Percentiles rank a stretch among this genome's conserved stretches.
phyloP scores from a whole-genome alignment of 2,113 vertebrate genomes.

The Pteronura brasiliensis region DNA sequence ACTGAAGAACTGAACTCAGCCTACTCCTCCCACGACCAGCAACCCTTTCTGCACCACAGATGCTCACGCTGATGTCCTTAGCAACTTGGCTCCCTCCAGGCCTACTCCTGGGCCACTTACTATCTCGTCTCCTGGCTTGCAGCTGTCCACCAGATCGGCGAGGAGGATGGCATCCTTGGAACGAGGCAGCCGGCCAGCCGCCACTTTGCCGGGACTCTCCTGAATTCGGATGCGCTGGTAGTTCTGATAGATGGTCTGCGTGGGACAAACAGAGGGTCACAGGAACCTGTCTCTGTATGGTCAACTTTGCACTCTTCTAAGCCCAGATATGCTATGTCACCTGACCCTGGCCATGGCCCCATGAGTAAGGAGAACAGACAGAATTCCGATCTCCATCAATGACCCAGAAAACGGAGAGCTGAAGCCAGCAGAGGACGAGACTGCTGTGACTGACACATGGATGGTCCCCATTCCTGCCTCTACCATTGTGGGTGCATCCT shows the following conservation, averaged over 20 bases:
- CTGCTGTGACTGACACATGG: accelerated
- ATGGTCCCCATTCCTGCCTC: accelerated
- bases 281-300: accelerated
- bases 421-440: not conserved
- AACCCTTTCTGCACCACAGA: not conserved
- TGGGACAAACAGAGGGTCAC: not conserved
- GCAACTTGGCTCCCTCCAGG: not conserved
- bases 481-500: not conserved
- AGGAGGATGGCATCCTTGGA: constrained; percentile 98
- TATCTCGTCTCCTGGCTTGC: constrained; percentile 98
- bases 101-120: constrained; percentile 82
- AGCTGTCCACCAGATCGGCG: constrained; percentile 95
- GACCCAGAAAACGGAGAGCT: not conserved
- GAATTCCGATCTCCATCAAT: accelerated
- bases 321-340: not conserved
- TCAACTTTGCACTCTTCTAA: accelerated
- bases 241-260: constrained; percentile 97
- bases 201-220: constrained; percentile 96
- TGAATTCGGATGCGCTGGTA: constrained; percentile 98
- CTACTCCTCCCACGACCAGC: accelerated
- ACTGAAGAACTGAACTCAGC: not conserved
- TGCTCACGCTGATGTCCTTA: too few species aligned
- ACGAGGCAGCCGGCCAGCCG: constrained; percentile 94
- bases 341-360: accelerated
- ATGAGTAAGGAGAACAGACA: accelerated